Percentiles rank a stretch among this genome's conserved stretches.
phyloP scores from a whole-genome alignment of 2,797 vertebrate species.

The Rhinoraja longicauda region DNA sequence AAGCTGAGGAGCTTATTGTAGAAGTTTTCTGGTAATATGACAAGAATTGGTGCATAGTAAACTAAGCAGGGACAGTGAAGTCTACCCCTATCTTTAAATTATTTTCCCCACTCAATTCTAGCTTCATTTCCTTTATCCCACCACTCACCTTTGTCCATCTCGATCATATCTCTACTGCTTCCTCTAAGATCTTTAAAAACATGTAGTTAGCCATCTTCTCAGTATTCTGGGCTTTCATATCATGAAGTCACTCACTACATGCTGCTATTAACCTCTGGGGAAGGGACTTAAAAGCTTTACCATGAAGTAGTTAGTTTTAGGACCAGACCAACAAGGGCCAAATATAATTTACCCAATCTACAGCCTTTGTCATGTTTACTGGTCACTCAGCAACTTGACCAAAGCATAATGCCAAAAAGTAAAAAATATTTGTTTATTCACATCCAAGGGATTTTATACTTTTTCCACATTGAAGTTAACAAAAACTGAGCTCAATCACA shows the following conservation, averaged over 20 bases:
- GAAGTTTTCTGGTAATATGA: too few species aligned
- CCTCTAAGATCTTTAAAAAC: not conserved
- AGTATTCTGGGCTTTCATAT: not conserved
- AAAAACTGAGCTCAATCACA: not conserved
- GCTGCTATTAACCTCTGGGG: not conserved
- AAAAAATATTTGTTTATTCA: constrained; percentile 22
- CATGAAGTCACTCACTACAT: not conserved
- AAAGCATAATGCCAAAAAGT: not conserved
- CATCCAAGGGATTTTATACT: constrained; percentile 6
- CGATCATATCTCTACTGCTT: too few species aligned
- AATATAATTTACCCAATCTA: not conserved
- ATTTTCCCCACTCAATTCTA: too few species aligned
- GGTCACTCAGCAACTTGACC: not conserved
- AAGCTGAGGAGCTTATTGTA: too few species aligned
- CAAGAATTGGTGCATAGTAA: too few species aligned
- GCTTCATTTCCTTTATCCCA: not conserved
- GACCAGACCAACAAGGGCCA: not conserved
- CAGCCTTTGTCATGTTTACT: not conserved
- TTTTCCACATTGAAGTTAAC: not conserved
- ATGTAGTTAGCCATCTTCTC: not conserved
- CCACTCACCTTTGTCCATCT: not conserved
- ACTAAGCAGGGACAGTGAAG: not conserved
- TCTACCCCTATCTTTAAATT: not conserved
- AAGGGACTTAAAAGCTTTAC: not conserved
- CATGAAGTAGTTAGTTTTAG: not conserved